phyloP scores from a whole-genome alignment of 2,888 invertebrate species.

The Drosophila borealis region DNA sequence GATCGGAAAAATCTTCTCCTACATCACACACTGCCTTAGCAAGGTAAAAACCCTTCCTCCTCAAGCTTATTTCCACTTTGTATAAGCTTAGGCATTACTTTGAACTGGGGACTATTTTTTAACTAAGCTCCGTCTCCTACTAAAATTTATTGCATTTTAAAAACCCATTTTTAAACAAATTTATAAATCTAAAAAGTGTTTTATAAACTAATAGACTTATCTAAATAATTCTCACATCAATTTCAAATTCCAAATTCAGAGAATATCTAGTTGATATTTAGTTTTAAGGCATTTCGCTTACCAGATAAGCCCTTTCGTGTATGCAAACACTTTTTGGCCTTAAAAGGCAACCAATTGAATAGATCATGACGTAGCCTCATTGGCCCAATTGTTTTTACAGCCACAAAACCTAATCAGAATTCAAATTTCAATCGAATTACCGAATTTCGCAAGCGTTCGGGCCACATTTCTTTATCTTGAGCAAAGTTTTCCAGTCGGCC shows the following conservation, averaged over 20 bases:
- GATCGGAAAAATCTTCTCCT: no score
- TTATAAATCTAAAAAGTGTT: no score
- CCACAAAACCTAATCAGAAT: constrained; percentile 44
- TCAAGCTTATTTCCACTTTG: no score
- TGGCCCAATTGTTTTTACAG: neutral
- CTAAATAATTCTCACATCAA: no score
- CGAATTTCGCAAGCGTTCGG: constrained; percentile 30
- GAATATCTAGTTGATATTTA: no score
- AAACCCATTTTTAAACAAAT: neutral
- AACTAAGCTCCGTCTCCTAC: neutral
- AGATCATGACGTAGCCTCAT: neutral
- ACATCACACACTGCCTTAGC: no score
- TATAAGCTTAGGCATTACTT: no score
- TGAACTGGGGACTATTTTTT: no score
- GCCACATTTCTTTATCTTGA: constrained; percentile 32
- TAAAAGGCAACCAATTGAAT: constrained; percentile 19
- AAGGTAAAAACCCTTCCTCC: no score
- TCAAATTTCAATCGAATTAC: constrained; percentile 49
- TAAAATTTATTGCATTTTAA: neutral
- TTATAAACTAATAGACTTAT: no score
- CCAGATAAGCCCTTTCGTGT: neutral
- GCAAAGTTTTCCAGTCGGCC: constrained; percentile 36
- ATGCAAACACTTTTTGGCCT: constrained; percentile 8
- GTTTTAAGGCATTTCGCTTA: no score
- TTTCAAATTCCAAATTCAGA: no score